Conservation (phyloP, 2,797 vertebrate genomes). For the Trachops cirrhosus region DNA sequence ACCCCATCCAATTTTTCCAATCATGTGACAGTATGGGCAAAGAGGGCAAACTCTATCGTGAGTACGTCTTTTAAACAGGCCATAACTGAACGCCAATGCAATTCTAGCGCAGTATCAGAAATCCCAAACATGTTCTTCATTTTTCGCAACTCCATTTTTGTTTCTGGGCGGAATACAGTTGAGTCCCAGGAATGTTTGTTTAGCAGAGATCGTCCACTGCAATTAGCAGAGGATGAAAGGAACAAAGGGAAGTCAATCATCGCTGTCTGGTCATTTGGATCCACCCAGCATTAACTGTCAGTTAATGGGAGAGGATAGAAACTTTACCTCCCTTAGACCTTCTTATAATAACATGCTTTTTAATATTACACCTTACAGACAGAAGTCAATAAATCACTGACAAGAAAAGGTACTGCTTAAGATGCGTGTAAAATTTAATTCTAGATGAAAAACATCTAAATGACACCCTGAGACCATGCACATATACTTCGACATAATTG, state of each 20-base stretch:
- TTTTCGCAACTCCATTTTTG: background rate
- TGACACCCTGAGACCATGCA: background rate
- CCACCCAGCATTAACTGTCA: background rate
- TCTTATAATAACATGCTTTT: slow-evolving; percentile 52
- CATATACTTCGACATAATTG: accelerated
- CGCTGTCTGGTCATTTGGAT: slow-evolving; percentile 48
- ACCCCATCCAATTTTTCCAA: background rate
- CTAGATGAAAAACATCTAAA: background rate
- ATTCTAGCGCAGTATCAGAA: background rate
- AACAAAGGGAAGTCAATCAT: slow-evolving; percentile 11
- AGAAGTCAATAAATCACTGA: slow-evolving; percentile 55
- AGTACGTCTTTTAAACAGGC: background rate
- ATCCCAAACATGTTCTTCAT: background rate
- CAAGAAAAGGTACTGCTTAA: slow-evolving; percentile 35
- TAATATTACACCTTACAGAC: slow-evolving; percentile 37
- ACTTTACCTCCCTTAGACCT: slow-evolving; percentile 39
- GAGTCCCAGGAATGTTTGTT: slow-evolving; percentile 22
- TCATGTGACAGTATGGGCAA: background rate
- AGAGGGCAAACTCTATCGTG: background rate
- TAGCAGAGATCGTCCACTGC: background rate
- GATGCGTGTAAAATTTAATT: slow-evolving; percentile 30
- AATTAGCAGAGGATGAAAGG: slow-evolving; percentile 37
- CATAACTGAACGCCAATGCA: background rate
- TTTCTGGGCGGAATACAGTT: background rate
- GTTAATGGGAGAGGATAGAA: slow-evolving; percentile 56